A percentile compares a stretch with the other conserved stretches of the same genome.
Conservation (phyloP, 2,888 invertebrate genomes). For the Dendrolimus houi region DNA sequence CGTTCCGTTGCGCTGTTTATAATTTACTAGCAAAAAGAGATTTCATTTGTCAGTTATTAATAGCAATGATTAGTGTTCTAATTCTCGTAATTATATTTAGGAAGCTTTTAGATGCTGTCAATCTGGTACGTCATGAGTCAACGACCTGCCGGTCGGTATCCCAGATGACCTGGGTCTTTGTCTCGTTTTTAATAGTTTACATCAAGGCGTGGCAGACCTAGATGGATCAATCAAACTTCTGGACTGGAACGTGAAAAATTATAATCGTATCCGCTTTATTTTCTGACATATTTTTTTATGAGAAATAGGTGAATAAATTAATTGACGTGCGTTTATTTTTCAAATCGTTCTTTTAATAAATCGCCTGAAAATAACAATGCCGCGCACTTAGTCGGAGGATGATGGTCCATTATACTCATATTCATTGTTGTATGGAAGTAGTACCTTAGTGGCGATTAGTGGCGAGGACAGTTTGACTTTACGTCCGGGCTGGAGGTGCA, state of each 20-base stretch:
- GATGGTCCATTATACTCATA: too few species aligned
- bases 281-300: neutral
- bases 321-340: constrained; percentile 2
- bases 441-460: too few species aligned
- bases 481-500: too few species aligned
- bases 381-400: too few species aligned
- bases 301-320: neutral
- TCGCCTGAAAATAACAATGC: too few species aligned
- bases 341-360: too few species aligned
- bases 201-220: neutral
- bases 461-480: too few species aligned
- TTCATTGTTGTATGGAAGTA: too few species aligned
- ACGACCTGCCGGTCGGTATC: constrained; percentile 18
- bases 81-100: neutral
- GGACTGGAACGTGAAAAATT: neutral
- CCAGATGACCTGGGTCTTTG: constrained; percentile 15
- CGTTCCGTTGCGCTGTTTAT: neutral
- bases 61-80: neutral
- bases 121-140: constrained; percentile 12
- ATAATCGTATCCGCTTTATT: neutral
- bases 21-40: neutral
- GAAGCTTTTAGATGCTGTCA: constrained; percentile 6
- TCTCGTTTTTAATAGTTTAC: constrained; percentile 8
- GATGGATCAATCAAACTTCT: neutral
- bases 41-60: constrained; percentile 5